A percentile compares a stretch with the other conserved stretches of the same genome.
phyloP scores from a whole-genome alignment of 1,140 invertebrate genomes.

The Leptoteleia sp. region DNA sequence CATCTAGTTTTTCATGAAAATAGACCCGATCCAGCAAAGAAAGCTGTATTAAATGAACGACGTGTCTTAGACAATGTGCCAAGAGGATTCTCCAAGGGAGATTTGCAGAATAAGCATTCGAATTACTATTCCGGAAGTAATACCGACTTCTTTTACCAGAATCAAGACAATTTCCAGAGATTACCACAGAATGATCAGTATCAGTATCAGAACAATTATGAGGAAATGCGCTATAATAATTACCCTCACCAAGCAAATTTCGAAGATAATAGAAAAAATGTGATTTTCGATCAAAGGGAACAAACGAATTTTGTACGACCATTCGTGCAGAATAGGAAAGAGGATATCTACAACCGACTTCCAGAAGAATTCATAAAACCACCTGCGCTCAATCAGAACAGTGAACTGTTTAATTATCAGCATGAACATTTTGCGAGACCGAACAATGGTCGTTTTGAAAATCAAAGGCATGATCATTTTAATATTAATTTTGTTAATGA shows the following conservation, averaged over 20 bases:
- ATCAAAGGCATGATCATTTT: background rate
- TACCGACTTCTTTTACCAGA: conserved; percentile 1
- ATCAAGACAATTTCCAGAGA: background rate
- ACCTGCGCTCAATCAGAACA: conserved; percentile 14
- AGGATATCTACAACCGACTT: background rate
- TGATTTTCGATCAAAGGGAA: conserved; percentile 27
- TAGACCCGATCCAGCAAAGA: conserved; percentile 1
- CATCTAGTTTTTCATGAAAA: conserved; percentile 18
- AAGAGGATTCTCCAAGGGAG: conserved; percentile 64
- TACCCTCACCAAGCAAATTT: background rate
- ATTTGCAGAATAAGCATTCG: background rate
- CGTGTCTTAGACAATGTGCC: conserved; percentile 53
- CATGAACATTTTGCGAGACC: background rate
- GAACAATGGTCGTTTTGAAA: background rate
- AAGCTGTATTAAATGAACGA: conserved; percentile 16
- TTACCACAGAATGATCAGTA: background rate
- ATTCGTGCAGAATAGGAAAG: conserved; percentile 19
- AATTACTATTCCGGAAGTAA: conserved; percentile 1
- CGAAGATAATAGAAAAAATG: conserved; percentile 2
- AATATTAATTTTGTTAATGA: too few relatives aligned
- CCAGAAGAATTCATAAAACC: conserved; percentile 20
- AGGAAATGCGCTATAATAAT: too few relatives aligned
- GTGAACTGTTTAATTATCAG: background rate
- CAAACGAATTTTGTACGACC: conserved; percentile 28
- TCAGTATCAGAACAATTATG: background rate